phyloP scores from a whole-genome alignment of 2,113 vertebrate genomes.

The Cyanoderma ruficeps region DNA sequence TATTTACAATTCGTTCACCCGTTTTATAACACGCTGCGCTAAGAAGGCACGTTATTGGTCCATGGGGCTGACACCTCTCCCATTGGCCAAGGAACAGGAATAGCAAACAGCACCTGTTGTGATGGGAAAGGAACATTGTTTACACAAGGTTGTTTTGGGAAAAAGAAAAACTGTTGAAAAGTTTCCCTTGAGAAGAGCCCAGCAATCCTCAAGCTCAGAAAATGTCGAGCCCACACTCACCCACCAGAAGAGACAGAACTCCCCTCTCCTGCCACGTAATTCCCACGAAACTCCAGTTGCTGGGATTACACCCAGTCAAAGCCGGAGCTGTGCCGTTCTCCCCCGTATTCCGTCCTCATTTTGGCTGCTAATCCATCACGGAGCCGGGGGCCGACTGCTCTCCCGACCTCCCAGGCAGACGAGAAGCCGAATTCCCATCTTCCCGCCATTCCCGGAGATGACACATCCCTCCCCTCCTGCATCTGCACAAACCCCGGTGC shows the following conservation, averaged over 20 bases:
- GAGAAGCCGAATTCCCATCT: neutral
- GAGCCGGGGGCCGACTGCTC: neutral
- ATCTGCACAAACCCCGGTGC: neutral
- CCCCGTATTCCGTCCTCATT: neutral
- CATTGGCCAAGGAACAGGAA: too few species aligned
- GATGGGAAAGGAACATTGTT: too few species aligned
- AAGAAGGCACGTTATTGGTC: too few species aligned
- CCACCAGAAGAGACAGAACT: neutral
- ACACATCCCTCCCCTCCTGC: neutral
- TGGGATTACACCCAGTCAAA: neutral
- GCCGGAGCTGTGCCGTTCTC: neutral
- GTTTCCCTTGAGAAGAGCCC: too few species aligned
- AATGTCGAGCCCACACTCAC: too few species aligned
- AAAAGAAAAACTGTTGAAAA: too few species aligned
- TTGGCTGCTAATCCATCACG: neutral
- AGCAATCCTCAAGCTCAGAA: too few species aligned
- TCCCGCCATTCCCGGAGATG: neutral
- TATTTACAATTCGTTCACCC: too few species aligned
- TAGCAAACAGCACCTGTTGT: too few species aligned
- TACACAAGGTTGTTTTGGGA: too few species aligned
- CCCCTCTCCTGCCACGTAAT: neutral
- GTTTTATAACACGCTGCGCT: too few species aligned
- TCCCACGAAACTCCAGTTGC: neutral
- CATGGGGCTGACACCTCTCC: too few species aligned
- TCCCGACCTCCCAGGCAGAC: constrained; percentile 5